A percentile compares a stretch with the other conserved stretches of the same genome.
These are phyloP conservation scores for Nylanderia fulva DNA, from an alignment of 1,140 invertebrate genomes.

Conservation along the genomic window DNA sequence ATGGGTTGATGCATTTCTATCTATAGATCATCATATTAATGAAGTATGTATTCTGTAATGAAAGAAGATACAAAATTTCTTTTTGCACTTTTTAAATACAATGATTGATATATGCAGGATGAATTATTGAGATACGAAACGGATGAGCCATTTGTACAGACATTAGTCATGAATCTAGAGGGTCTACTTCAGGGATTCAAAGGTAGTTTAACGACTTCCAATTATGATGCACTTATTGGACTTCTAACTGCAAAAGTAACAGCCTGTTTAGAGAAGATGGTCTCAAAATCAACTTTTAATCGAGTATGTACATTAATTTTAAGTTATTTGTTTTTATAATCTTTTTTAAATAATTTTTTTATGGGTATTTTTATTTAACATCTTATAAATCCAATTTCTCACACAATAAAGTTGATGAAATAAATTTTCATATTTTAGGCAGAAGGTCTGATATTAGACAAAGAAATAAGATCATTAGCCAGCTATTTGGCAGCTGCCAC, in stretches of 20 bases:
- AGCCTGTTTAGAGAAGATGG: constrained; percentile 93
- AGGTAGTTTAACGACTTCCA: constrained; percentile 90
- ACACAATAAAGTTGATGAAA: neutral
- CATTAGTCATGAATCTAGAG: constrained; percentile 94
- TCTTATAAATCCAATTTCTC: constrained; percentile 57
- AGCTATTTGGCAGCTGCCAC: constrained; percentile 94
- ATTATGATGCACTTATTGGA: constrained; percentile 94
- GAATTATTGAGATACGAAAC: constrained; percentile 95
- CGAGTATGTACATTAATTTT: constrained; percentile 86
- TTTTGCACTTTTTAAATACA: constrained; percentile 1
- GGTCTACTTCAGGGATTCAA: constrained; percentile 93
- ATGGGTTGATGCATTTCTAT: constrained; percentile 93
- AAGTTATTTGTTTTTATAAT: neutral
- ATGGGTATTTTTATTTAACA: constrained; percentile 29
- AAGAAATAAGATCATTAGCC: constrained; percentile 95
- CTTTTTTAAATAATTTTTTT: constrained; percentile 4
- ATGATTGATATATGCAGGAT: constrained; percentile 87
- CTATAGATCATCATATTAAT: constrained; percentile 92
- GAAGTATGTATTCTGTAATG: constrained; percentile 87
- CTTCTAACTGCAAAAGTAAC: constrained; percentile 94
- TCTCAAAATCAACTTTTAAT: constrained; percentile 95
- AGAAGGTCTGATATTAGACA: constrained; percentile 97
- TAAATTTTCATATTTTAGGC: constrained; percentile 84
- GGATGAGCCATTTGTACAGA: constrained; percentile 96
- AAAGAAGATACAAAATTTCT: neutral